Evolutionary conservation across 2,888 invertebrate genomes (phyloP).

Genomic region (Trissolcus brochymenae): DNA sequence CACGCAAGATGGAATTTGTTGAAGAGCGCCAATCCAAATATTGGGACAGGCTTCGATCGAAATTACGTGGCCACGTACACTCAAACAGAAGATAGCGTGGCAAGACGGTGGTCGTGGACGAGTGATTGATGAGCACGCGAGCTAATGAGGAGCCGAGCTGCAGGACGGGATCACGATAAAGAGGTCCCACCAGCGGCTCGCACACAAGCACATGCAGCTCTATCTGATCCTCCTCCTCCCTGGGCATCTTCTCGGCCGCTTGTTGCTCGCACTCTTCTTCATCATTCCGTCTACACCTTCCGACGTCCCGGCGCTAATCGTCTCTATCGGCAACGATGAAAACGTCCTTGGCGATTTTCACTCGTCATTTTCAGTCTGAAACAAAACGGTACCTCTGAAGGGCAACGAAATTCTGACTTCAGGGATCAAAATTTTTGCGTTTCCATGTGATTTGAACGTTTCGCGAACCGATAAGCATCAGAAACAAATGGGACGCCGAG

Average conservation of each 20-base stretch:
- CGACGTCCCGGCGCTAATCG: conserved; percentile 35
- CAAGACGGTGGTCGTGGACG: conserved; percentile 74
- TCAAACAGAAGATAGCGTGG: conserved; percentile 51
- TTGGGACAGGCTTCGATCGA: conserved; percentile 67
- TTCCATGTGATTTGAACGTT: too few relatives aligned
- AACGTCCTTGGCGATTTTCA: conserved; percentile 30
- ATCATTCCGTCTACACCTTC: conserved; percentile 51
- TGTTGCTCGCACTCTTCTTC: conserved; percentile 47
- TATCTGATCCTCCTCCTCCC: conserved; percentile 58
- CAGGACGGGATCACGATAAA: conserved; percentile 76
- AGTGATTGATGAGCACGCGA: conserved; percentile 76
- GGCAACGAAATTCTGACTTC: too few relatives aligned
- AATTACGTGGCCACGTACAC: conserved; percentile 48
- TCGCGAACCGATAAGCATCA: conserved; percentile 25
- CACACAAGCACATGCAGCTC: conserved; percentile 59
- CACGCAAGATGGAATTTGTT: conserved; percentile 36
- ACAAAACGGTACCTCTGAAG: neutral
- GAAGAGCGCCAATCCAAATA: conserved; percentile 67
- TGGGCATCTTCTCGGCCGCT: conserved; percentile 31
- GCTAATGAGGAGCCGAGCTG: conserved; percentile 76
- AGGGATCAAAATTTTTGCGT: too few relatives aligned
- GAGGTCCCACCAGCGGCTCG: conserved; percentile 70
- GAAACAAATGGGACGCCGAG: conserved; percentile 40
- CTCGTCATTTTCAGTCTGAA: conserved; percentile 8
- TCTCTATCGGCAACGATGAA: conserved; percentile 41